Conservation (phyloP, 2,113 vertebrate species). For the Eurypyga helias region DNA sequence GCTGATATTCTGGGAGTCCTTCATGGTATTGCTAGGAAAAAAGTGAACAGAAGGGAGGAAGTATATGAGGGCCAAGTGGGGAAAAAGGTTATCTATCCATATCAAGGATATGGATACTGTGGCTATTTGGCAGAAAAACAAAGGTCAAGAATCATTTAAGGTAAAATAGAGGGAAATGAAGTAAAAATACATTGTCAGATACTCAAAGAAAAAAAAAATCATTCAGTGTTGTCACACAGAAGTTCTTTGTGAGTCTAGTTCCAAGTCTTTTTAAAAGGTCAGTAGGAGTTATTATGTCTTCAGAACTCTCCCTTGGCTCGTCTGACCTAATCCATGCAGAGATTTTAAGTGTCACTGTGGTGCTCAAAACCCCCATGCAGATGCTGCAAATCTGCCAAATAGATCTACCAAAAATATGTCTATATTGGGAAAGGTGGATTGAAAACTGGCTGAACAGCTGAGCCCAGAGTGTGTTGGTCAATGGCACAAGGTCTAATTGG, state of each 20-base stretch:
- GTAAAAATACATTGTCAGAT: background rate
- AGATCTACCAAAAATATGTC: background rate
- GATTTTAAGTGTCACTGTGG: background rate
- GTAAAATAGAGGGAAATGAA: background rate
- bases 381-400: background rate
- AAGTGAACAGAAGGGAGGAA: background rate
- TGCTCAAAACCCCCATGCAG: background rate
- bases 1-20: background rate
- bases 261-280: background rate
- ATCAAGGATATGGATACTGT: background rate
- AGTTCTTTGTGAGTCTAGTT: background rate
- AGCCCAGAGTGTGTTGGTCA: background rate
- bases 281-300: background rate
- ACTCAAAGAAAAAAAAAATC: background rate
- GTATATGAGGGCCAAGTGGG: background rate
- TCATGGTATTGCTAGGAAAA: background rate
- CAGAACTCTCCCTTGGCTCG: background rate
- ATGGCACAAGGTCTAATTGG: background rate
- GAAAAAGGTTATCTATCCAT: background rate
- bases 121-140: background rate
- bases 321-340: background rate
- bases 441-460: background rate
- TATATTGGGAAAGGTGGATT: background rate
- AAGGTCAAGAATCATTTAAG: background rate
- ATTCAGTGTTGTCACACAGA: background rate